phyloP scores from a whole-genome alignment of 2,797 vertebrate species.

The Acrossocheilus fasciatus region DNA sequence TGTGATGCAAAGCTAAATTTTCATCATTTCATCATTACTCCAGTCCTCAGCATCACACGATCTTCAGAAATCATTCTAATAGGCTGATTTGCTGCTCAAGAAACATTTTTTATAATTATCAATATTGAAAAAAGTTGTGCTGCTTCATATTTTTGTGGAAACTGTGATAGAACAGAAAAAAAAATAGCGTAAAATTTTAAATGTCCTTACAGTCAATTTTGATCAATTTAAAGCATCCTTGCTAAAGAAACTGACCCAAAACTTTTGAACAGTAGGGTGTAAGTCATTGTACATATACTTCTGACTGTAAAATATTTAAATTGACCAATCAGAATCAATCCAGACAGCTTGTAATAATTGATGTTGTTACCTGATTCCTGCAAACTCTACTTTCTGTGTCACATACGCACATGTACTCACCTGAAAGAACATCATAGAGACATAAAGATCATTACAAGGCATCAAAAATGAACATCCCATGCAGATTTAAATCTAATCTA shows the following conservation, averaged over 20 bases:
- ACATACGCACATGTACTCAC: conserved; percentile 96
- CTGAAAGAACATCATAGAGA: conserved; percentile 68
- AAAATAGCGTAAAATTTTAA: not conserved
- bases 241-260: not conserved
- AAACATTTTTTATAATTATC: not conserved
- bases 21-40: not conserved
- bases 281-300: not conserved
- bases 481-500: not conserved
- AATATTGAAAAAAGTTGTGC: not conserved
- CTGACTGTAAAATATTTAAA: not conserved
- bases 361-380: conserved; percentile 89
- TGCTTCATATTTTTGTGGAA: not conserved
- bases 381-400: conserved; percentile 97
- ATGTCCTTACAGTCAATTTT: not conserved
- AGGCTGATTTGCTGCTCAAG: not conserved
- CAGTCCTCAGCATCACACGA: not conserved
- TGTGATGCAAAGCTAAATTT: not conserved
- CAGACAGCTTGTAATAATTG: not conserved
- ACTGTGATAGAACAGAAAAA: not conserved
- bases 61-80: not conserved
- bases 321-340: not conserved
- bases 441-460: not conserved
- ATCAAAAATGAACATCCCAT: not conserved
- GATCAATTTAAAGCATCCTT: not conserved
- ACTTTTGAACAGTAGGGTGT: not conserved